Conservation (phyloP, 1,140 invertebrate species). For the Drosophila sp. region DNA sequence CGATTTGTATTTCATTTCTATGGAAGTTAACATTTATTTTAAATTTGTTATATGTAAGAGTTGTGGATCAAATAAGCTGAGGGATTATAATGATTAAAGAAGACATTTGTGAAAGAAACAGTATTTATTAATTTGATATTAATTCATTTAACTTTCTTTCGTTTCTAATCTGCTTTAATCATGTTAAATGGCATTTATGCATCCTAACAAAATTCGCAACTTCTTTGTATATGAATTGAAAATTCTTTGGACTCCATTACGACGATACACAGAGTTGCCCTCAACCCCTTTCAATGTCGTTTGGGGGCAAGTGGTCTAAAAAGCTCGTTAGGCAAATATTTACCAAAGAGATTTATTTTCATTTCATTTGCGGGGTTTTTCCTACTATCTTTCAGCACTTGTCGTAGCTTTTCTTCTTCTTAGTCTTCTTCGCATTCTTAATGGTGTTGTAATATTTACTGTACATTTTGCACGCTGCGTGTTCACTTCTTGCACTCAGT, state of each 20-base stretch:
- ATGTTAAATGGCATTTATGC: slow-evolving; percentile 32
- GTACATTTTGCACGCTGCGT: slow-evolving; percentile 57
- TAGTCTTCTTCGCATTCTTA: background rate
- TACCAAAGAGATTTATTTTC: slow-evolving; percentile 60
- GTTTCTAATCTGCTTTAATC: slow-evolving; percentile 5
- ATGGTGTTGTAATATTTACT: slow-evolving; percentile 65
- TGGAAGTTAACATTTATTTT: no score
- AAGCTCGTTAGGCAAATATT: slow-evolving; percentile 67
- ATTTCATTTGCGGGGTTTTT: slow-evolving; percentile 42
- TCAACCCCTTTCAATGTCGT: slow-evolving; percentile 8
- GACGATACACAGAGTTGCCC: background rate
- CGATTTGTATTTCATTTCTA: no score
- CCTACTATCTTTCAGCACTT: slow-evolving; percentile 2
- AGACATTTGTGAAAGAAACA: no score
- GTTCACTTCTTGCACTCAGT: slow-evolving; percentile 58
- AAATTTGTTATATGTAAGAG: no score
- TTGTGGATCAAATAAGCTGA: no score
- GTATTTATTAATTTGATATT: no score
- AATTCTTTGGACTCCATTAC: slow-evolving; percentile 16
- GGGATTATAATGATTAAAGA: no score
- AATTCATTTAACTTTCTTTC: no score
- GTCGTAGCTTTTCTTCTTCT: no score
- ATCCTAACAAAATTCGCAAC: background rate
- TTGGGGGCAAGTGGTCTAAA: slow-evolving; percentile 11
- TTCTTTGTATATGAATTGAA: slow-evolving; percentile 27